Evolutionary conservation across 2,888 invertebrate species (phyloP), one percentile per base, ranked within the genome.

Genomic region (Temnothorax ravouxi): DNA sequence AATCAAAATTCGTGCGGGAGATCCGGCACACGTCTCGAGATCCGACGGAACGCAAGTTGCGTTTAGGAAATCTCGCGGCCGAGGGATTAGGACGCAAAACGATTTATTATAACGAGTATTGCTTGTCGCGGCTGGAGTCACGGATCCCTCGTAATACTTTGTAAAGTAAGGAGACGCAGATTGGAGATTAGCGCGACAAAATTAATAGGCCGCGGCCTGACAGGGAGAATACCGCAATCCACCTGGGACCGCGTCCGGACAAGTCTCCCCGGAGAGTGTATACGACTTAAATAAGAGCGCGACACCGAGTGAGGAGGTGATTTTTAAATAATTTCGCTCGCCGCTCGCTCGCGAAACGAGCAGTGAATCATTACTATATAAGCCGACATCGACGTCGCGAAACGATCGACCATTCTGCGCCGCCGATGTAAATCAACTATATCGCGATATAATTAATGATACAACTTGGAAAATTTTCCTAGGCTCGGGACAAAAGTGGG

Each of bases 171-270:
- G 90, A 91, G 91, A 92, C 92, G 91, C 92, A 93, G 93, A 92
- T 93, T 93, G 92, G 92, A 93, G 93, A 94, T 94, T 93, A 94
- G 93, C 88, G 89, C 89, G 91, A 89, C 86, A 90, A 93, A 94
- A 94, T 94, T 93, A 93, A 93, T 93, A 92, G 92, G 91, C 87
- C 86, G 84, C 84, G 44, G 87, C 80, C 84, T 91, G 92, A 92
- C 93, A 92, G 89, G 89, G 88, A 82, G 87, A 87, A 89, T 85
- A 86, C 88, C 80, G 79, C 84, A 81, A 91, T 90, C 91, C 93
- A 93, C 91, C 93, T 92, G 92, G 86, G 91, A 21, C 88, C 89
- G 74, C 74, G 72, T 80, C 67, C 67, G 62, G 62, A 74, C 71
- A 71, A 66, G 67, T 84, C 62, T 62, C 38, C 44, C 29, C n/a